These are phyloP conservation scores for Macroteleia sp. DNA, from an alignment of 2,888 invertebrate species.

Conservation along the genomic window DNA sequence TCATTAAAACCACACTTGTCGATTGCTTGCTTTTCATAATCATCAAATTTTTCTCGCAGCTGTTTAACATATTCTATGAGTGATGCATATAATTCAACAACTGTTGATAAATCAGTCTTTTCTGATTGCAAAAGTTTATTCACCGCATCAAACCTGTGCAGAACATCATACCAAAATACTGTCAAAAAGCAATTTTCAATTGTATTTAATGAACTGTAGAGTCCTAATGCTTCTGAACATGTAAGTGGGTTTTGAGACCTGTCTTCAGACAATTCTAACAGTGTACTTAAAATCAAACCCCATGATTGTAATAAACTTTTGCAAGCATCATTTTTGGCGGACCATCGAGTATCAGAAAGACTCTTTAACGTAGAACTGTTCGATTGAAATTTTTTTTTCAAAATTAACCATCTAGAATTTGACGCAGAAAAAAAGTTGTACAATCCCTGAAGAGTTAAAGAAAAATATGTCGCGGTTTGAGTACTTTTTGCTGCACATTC, in stretches of 20 bases:
- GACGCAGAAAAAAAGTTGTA: slow-evolving; percentile 12
- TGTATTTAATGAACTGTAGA: slow-evolving; percentile 13
- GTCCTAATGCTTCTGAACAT: slow-evolving; percentile 41
- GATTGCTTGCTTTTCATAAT: neutral
- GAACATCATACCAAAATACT: slow-evolving; percentile 42
- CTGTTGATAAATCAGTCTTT: slow-evolving; percentile 21
- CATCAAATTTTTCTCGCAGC: neutral
- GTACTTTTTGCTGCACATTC: neutral
- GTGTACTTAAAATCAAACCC: slow-evolving; percentile 8
- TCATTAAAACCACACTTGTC: neutral
- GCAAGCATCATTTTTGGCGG: slow-evolving; percentile 44
- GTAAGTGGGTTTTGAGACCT: slow-evolving; percentile 25
- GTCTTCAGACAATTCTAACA: slow-evolving; percentile 33
- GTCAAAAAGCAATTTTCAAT: slow-evolving; percentile 35
- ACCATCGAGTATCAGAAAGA: slow-evolving; percentile 53
- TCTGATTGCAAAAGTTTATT: slow-evolving; percentile 39
- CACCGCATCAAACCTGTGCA: slow-evolving; percentile 25
- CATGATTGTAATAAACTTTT: slow-evolving; percentile 32
- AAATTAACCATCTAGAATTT: neutral
- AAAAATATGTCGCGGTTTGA: neutral
- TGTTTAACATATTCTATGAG: slow-evolving; percentile 14
- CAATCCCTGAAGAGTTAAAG: neutral
- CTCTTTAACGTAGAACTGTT: slow-evolving; percentile 26
- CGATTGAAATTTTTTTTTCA: slow-evolving; percentile 1
- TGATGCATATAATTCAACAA: slow-evolving; percentile 40